phyloP scores from a whole-genome alignment of 2,113 vertebrate species.

The Perca schrenkii region DNA sequence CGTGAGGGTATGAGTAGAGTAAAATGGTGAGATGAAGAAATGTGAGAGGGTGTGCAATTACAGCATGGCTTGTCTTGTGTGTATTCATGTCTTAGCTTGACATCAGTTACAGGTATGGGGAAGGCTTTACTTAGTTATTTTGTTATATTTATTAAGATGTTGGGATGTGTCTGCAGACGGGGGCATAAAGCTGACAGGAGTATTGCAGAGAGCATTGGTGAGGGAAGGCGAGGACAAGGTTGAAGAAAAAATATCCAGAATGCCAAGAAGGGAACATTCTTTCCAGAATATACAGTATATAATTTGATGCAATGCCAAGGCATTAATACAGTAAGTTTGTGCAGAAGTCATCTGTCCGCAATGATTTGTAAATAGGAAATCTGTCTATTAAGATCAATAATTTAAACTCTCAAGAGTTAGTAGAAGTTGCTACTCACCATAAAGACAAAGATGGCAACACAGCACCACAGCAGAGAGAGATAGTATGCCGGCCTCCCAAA shows the following conservation, averaged over 20 bases:
- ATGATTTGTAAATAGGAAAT: neutral
- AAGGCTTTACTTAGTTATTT: neutral
- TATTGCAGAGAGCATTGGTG: neutral
- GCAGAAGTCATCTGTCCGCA: neutral
- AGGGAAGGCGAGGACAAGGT: neutral
- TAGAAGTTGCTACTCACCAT: constrained; percentile 81
- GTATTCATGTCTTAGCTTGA: neutral
- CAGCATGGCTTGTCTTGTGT: neutral
- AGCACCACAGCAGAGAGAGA: constrained; percentile 91
- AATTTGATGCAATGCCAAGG: too few relatives aligned
- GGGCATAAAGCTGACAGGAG: too few relatives aligned
- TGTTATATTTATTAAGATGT: neutral
- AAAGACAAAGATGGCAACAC: constrained; percentile 89
- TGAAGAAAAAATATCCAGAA: neutral
- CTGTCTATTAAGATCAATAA: neutral
- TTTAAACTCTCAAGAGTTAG: neutral
- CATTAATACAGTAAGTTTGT: neutral
- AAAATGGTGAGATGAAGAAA: neutral
- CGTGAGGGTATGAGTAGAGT: too few relatives aligned
- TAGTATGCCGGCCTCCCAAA: constrained; percentile 91
- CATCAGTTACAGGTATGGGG: neutral
- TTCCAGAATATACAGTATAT: neutral
- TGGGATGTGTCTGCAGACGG: neutral
- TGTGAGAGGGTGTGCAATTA: neutral
- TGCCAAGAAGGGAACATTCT: neutral